phyloP scores from a whole-genome alignment of 2,797 vertebrate species.

The Sciurus vulgaris region DNA sequence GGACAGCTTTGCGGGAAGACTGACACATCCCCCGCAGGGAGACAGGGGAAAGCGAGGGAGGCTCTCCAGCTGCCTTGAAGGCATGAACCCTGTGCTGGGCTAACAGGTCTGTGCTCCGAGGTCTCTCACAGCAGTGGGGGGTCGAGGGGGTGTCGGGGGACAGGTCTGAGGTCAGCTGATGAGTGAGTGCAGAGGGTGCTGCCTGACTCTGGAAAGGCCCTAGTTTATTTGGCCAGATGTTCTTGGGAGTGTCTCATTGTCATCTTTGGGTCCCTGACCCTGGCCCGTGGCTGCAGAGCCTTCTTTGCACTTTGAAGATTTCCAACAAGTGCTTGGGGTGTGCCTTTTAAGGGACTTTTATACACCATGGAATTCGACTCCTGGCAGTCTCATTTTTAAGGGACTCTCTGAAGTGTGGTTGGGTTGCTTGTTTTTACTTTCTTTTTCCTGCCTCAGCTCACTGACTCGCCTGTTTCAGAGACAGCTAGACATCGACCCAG shows the following conservation, averaged over 20 bases:
- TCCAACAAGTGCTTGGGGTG: conserved; percentile 60
- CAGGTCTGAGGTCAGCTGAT: conserved; percentile 78
- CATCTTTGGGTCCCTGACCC: conserved; percentile 78
- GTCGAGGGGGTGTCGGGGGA: conserved; percentile 70
- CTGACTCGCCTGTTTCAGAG: neutral
- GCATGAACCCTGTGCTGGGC: conserved; percentile 68
- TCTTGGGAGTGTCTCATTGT: conserved; percentile 84
- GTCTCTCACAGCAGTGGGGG: conserved; percentile 14
- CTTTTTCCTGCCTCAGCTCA: conserved; percentile 65
- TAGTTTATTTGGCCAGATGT: conserved; percentile 84
- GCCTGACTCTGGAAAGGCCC: conserved; percentile 79
- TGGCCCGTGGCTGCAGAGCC: conserved; percentile 54
- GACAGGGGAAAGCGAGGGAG: neutral
- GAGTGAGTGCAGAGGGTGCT: conserved; percentile 70
- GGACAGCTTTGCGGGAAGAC: neutral
- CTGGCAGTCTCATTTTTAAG: conserved; percentile 29
- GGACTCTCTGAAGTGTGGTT: conserved; percentile 61
- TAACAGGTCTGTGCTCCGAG: neutral
- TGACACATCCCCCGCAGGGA: neutral
- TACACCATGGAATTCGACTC: conserved; percentile 71
- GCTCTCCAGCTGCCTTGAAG: conserved; percentile 54
- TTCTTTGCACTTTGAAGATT: conserved; percentile 82
- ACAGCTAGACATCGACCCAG: neutral
- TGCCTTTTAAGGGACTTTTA: conserved; percentile 62
- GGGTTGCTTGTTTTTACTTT: conserved; percentile 76